These are phyloP conservation scores for Pomatostomus ruficeps DNA, from an alignment of 2,113 vertebrate species.

Conservation along the genomic window DNA sequence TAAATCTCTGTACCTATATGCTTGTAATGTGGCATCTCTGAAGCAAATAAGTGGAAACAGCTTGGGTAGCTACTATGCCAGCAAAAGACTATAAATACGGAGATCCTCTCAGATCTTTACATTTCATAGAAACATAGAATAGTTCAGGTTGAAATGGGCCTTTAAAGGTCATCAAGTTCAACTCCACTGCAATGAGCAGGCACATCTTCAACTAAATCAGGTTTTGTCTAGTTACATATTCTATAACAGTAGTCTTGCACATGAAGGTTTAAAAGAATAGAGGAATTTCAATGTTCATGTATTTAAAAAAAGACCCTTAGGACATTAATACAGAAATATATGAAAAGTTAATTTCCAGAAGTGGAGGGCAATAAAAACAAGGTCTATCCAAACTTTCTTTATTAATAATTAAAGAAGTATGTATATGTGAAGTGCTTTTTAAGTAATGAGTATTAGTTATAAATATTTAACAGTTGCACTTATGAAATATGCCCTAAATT, in stretches of 20 bases:
- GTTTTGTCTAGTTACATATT: background rate
- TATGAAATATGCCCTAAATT: constrained; percentile 70
- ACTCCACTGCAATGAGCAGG: background rate
- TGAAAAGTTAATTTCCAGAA: constrained; percentile 61
- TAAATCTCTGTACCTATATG: background rate
- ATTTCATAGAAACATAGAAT: background rate
- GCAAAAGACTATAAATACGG: background rate
- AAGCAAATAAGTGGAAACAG: background rate
- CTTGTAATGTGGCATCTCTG: background rate
- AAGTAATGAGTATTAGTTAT: constrained; percentile 66
- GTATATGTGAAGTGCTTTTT: constrained; percentile 63
- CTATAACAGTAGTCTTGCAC: background rate
- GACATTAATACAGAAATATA: constrained; percentile 35
- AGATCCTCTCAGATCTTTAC: background rate
- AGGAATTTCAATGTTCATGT: background rate
- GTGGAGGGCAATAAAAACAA: constrained; percentile 59
- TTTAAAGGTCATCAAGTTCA: background rate
- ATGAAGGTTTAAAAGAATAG: background rate
- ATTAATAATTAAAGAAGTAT: constrained; percentile 70
- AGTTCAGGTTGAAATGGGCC: background rate
- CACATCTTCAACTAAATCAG: background rate
- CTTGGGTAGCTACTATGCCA: background rate
- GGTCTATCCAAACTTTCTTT: constrained; percentile 45
- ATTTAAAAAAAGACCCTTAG: background rate
- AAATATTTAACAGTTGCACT: constrained; percentile 71